A percentile compares a stretch with the other conserved stretches of the same genome.
Conservation (phyloP, 2,797 vertebrate genomes). For the Sebastes hubbsi region DNA sequence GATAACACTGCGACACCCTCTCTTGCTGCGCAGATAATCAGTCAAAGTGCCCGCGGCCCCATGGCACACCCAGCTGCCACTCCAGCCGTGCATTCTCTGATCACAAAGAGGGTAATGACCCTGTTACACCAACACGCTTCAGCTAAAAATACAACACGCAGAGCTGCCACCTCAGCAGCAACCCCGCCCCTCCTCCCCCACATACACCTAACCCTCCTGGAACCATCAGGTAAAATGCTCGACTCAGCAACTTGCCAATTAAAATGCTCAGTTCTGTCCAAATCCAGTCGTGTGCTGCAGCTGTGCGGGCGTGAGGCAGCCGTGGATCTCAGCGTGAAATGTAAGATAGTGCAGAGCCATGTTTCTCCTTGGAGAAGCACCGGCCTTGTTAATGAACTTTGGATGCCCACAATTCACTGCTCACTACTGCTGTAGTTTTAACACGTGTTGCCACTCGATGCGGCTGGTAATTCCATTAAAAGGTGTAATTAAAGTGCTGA, state of each 20-base stretch:
- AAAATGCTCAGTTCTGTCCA: conserved; percentile 65
- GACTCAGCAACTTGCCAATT: conserved; percentile 75
- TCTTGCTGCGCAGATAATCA: conserved; percentile 71
- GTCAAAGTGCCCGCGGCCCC: conserved; percentile 66
- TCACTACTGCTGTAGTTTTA: conserved; percentile 24
- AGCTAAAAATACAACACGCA: conserved; percentile 67
- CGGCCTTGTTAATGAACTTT: conserved; percentile 34
- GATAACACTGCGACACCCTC: conserved; percentile 75
- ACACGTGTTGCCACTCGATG: conserved; percentile 49
- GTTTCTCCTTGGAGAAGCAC: conserved; percentile 14
- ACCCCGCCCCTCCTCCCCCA: not conserved
- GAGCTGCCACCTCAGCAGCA: conserved; percentile 72
- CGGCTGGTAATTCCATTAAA: conserved; percentile 59
- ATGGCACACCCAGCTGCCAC: conserved; percentile 70
- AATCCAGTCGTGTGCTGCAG: conserved; percentile 49
- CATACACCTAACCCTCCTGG: not conserved
- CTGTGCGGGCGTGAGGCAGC: conserved; percentile 17
- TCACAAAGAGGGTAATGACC: conserved; percentile 67
- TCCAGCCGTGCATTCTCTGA: conserved; percentile 44
- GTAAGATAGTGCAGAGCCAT: not conserved
- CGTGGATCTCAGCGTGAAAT: not conserved
- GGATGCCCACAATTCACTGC: conserved; percentile 20
- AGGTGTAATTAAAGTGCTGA: conserved; percentile 68
- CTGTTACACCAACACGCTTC: conserved; percentile 65
- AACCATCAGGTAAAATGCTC: conserved; percentile 64